A percentile compares a stretch with the other conserved stretches of the same genome.
Conservation (phyloP, 1,140 invertebrate genomes). For the Drosophila hydei region DNA sequence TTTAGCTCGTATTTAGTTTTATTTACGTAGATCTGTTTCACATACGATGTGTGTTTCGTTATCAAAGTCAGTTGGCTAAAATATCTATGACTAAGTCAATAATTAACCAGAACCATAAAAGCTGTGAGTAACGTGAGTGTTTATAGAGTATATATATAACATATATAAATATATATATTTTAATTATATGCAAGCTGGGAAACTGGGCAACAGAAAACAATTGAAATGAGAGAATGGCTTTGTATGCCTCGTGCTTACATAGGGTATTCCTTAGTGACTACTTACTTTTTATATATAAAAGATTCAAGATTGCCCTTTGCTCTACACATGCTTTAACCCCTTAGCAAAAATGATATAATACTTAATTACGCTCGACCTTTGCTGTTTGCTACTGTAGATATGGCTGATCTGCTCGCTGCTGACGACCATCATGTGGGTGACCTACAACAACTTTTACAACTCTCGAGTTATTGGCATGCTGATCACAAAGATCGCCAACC, state of each 20-base stretch:
- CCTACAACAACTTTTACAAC: constrained; percentile 98
- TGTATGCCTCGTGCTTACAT: too few species aligned
- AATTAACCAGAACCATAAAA: background rate
- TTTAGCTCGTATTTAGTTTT: background rate
- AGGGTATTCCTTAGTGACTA: too few species aligned
- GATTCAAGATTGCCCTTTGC: too few species aligned
- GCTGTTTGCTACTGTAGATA: constrained; percentile 59
- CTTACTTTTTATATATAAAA: background rate
- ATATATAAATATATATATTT: too few species aligned
- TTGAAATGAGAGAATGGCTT: too few species aligned
- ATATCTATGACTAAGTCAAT: constrained; percentile 20
- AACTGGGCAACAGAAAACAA: too few species aligned
- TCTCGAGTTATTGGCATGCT: constrained; percentile 95
- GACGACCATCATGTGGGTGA: constrained; percentile 91
- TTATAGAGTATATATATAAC: too few species aligned
- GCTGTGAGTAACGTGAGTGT: constrained; percentile 16
- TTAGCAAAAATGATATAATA: background rate
- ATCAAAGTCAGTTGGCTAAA: background rate
- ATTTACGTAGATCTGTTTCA: background rate
- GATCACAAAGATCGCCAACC: constrained; percentile 94
- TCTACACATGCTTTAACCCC: too few species aligned
- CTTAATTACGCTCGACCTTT: background rate
- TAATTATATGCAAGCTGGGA: too few species aligned
- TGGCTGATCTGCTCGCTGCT: constrained; percentile 90
- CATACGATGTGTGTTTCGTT: background rate